Evolutionary conservation across 1,140 invertebrate species (phyloP), one percentile per base, ranked within the genome.

Genomic region (Diabrotica virgifera): DNA sequence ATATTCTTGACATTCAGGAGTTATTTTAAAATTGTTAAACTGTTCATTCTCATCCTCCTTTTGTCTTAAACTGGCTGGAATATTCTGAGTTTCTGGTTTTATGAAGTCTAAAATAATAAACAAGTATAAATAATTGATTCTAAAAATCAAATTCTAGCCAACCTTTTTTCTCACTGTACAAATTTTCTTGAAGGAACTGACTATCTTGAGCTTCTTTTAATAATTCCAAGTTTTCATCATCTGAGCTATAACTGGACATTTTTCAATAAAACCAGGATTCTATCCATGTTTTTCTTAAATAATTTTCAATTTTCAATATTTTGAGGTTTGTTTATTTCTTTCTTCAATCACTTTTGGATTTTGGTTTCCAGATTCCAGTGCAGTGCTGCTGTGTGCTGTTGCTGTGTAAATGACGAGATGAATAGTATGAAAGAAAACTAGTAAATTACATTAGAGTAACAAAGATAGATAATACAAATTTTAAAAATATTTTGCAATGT

Each of bases 1-100:
- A 63, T 71, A 66, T 56, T 63, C 60, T 65, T 65, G 68, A 65
- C 74, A 76, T 52, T 73, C 68, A 14, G 73, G 71, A 6, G 73
- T 74, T 54, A 76, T 70, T 53, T 66, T 62, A 24, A 75, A 67
- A 12, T 68, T 51, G 56, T 70, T 72, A 46, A 71, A 74, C 37
- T 74, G 71, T 14, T 71, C 70, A 53, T 73, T 60, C 36, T 73
- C 68, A 37, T 71, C 69, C 54, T 66, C 65, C 12, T 46, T 54
- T 52, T 62, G 66, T 52, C 72, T 14, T 51, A 71, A 46, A 6
- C 66, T 64, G 8, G 56, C 63, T 24, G 24, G 4, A 24, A 24
- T 4, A 24, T 24, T 24, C 24, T 2, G 1, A 4, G 1, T 24
- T 24, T 24, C 24, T 1, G 24, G 24, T 24, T 24, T 24, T 24